These are phyloP conservation scores for Rhinophrynus dorsalis DNA, from an alignment of 2,797 vertebrate species.

Conservation along the genomic window DNA sequence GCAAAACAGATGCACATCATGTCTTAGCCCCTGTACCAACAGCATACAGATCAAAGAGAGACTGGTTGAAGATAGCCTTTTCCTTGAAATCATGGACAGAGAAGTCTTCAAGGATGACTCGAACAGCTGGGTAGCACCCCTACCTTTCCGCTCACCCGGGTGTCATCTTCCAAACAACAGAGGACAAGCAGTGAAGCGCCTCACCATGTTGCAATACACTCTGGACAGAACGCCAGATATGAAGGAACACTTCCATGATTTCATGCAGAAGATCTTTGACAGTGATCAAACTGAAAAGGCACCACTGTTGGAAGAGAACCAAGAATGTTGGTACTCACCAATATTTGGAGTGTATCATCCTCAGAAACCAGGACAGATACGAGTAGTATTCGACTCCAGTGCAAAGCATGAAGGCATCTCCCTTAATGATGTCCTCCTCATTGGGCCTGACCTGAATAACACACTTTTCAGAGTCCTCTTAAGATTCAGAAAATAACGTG, in stretches of 20 bases:
- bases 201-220: not conserved
- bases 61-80: not conserved
- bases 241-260: not conserved
- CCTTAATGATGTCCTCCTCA: no score
- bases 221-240: not conserved
- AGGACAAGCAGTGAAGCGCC: not conserved
- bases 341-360: not conserved
- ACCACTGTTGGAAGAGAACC: not conserved
- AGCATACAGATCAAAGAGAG: no score
- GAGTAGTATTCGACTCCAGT: no score
- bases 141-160: no score
- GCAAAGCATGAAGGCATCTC: no score
- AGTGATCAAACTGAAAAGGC: not conserved
- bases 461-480: no score
- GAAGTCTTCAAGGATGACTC: not conserved
- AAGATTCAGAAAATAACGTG: no score
- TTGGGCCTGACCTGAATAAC: no score
- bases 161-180: not conserved
- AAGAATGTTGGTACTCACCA: not conserved
- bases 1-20: no score
- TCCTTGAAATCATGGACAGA: not conserved
- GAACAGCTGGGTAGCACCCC: no score
- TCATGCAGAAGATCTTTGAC: not conserved
- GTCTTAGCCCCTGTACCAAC: no score
- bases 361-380: no score